Evolutionary conservation across 2,888 invertebrate genomes (phyloP), one percentile per base, ranked within the genome.

Genomic region (Drosophila emarginata): DNA sequence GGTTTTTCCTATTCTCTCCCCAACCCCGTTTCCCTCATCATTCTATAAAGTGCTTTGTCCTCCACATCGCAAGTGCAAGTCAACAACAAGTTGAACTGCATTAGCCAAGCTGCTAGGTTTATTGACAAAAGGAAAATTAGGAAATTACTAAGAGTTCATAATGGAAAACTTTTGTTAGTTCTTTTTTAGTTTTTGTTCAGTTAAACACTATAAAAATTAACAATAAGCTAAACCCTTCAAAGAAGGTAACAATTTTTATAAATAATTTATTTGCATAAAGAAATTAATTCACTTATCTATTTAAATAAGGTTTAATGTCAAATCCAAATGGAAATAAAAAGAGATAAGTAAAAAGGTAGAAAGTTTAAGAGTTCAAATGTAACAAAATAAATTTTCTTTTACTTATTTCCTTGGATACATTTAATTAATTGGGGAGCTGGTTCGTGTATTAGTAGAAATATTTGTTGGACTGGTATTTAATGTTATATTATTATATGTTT

Each of bases 71-170:
- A 45, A 45, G 45, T 45, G 18, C 21, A 45, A 45, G 45, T 45
- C 45, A 45, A 45, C 45, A 45, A 45, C 21, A 45, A 45, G 45
- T 45, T 45, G 45, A 45, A 45, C 45, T 45, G 45, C 45, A 45
- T 45, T 45, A 45, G 45, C 45, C 45, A 18, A 18, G 18, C 18
- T 14, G 45, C 11, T 45, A 11, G 21, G 18, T 21, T 45, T 45
- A 45, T 45, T 45, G 45, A 45, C 45, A 45, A 45, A 45, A 21
- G 45, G 45, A 45, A 45, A 45, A 45, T 45, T 45, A 45, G 45
- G 45, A 45, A 45, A 45, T 45, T 45, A 21, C 45, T 45, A 45
- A 45, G 45, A 45, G 45, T 45, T 45, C 45, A 45, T 45, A 45
- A 45, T 45, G 45, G 45, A 45, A 45, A 45, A 45, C 18, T 45